Evolutionary conservation across 2,797 vertebrate genomes (phyloP), one percentile per base, ranked within the genome.

Genomic region (Chrosomus eos): DNA sequence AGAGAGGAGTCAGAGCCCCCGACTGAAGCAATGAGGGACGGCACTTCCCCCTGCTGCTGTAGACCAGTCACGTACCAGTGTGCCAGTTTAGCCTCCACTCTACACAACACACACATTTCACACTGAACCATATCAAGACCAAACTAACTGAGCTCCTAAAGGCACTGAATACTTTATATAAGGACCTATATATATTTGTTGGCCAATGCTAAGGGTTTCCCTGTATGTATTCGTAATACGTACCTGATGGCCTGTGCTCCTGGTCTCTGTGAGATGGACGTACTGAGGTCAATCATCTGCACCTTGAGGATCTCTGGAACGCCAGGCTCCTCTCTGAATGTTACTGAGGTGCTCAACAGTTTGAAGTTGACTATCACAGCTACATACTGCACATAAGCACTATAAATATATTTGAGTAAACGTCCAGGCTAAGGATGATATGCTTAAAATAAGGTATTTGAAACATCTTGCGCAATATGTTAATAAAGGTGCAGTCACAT

Each of bases 211-310:
- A 79, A 45, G 18, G 36, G 36, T 43, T 43, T 85, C 7, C 16
- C 3, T 36, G 45, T 14, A 83, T 45, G 55, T 13, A 31, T 4
- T 4, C 8, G 14, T 31, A 74, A 38, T 72, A 89, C 93, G 91
- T 93, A 98, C 98, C 96, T 98, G 88, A 99, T 86, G 53, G 97
- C 97, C 93, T 99, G 97, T 60, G 97, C 98, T 92, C 97, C 98
- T 0, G 98, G 98, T 87, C 97, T 95, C 91, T 98, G 97, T 23
- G 93, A 97, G 76, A 98, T 93, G 86, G 93, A 95, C n/a, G 96
- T 97, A 88, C 96, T 97, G 85, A 99, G 93, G 90, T 97, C 96
- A 66, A 98, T 96, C 92, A 99, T 97, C 91, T 98, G 97, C 33
- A 99, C 92, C 91, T 97, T 97, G 11, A 99, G 93, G 90, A 94